Evolutionary conservation across 2,888 invertebrate species (phyloP).

Genomic region (Meliscaeva auricollis): DNA sequence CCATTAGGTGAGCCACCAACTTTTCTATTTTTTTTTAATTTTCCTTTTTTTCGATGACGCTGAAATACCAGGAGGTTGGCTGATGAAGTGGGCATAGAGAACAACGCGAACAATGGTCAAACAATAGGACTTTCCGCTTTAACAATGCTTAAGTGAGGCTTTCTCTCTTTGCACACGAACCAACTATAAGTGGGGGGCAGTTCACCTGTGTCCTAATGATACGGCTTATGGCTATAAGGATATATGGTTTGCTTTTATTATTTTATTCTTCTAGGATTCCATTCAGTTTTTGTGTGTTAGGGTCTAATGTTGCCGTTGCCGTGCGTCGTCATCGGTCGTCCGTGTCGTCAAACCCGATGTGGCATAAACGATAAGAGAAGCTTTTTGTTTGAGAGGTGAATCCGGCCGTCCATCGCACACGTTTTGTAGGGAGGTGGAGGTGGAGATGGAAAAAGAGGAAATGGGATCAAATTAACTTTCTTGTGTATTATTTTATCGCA

Average conservation of each 20-base stretch:
- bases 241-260: slow-evolving; percentile 52
- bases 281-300: slow-evolving; percentile 13
- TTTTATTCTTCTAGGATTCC: slow-evolving; percentile 23
- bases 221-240: slow-evolving; percentile 57
- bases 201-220: slow-evolving; percentile 64
- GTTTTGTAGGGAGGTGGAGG: not conserved
- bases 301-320: too few relatives aligned
- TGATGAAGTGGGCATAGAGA: not conserved
- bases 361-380: slow-evolving; percentile 63
- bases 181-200: slow-evolving; percentile 15
- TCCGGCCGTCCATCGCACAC: not conserved
- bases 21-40: not conserved
- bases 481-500: slow-evolving; percentile 52
- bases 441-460: not conserved
- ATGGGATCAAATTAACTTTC: slow-evolving; percentile 63
- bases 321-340: too few relatives aligned
- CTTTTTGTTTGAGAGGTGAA: slow-evolving; percentile 57
- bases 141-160: slow-evolving; percentile 32
- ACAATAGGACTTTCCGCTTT: slow-evolving; percentile 33
- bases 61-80: not conserved
- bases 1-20: slow-evolving; percentile 55
- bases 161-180: slow-evolving; percentile 21
- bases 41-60: slow-evolving; percentile 2
- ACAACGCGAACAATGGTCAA: slow-evolving; percentile 17
- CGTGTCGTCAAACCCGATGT: slow-evolving; percentile 32